These are phyloP conservation scores for Magallana angulata DNA, from an alignment of 1,140 invertebrate genomes.

Conservation along the genomic window DNA sequence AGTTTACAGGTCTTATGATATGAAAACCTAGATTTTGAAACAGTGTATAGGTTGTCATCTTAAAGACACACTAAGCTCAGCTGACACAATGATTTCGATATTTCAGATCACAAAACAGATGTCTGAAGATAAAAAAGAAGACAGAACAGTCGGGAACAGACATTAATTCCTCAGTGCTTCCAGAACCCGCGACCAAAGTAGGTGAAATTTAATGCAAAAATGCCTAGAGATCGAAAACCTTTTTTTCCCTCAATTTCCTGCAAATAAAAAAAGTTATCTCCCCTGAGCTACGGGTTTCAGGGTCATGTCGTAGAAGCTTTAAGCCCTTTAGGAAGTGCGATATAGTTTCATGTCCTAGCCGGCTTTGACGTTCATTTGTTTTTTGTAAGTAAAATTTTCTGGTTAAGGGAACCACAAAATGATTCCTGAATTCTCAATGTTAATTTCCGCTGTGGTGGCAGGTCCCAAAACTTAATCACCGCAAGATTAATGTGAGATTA, in stretches of 20 bases:
- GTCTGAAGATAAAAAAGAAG: neutral
- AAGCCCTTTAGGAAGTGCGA: too few relatives aligned
- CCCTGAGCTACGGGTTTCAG: too few relatives aligned
- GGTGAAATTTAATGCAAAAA: neutral
- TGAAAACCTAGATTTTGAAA: too few relatives aligned
- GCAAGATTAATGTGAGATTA: slow-evolving; percentile 11
- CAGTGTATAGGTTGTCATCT: too few relatives aligned
- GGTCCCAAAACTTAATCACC: slow-evolving; percentile 5
- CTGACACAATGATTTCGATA: neutral
- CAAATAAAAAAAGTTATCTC: too few relatives aligned
- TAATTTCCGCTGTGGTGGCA: slow-evolving; percentile 12
- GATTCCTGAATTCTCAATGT: neutral
- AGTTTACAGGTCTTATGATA: too few relatives aligned
- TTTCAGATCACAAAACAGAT: neutral
- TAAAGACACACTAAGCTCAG: too few relatives aligned
- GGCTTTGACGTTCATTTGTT: neutral
- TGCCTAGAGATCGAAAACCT: too few relatives aligned
- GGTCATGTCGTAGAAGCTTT: too few relatives aligned
- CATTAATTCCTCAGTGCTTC: neutral
- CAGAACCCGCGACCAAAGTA: neutral
- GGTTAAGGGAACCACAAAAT: neutral
- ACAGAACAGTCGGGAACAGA: neutral
- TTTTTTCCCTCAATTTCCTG: too few relatives aligned
- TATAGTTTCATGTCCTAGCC: too few relatives aligned
- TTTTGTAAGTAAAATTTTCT: neutral